These are phyloP conservation scores for Tenthredo notha DNA, from an alignment of 2,888 invertebrate species.

Conservation along the genomic window DNA sequence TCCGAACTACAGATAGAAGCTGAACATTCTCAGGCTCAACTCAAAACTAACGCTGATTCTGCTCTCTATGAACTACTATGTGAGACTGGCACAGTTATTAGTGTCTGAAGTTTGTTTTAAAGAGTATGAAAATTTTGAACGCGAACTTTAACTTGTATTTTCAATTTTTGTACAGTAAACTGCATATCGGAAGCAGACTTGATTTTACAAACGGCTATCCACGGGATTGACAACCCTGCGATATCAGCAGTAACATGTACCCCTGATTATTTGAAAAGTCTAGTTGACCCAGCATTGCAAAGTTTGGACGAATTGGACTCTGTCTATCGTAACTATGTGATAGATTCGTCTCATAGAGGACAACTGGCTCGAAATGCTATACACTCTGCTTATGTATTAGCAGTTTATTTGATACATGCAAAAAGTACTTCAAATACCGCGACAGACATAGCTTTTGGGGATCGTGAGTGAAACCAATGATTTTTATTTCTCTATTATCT, in stretches of 20 bases:
- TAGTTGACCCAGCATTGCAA: constrained; percentile 78
- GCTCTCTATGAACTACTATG: constrained; percentile 72
- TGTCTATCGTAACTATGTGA: constrained; percentile 69
- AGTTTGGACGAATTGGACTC: constrained; percentile 72
- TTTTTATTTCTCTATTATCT: neutral
- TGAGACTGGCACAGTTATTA: constrained; percentile 62
- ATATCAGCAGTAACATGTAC: constrained; percentile 84
- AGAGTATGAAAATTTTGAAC: neutral
- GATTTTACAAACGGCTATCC: constrained; percentile 80
- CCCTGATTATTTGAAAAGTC: constrained; percentile 81
- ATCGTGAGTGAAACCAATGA: constrained; percentile 79
- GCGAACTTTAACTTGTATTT: constrained; percentile 68
- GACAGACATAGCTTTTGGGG: constrained; percentile 84
- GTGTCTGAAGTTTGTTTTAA: neutral
- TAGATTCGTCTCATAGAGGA: constrained; percentile 73
- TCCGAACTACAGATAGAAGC: constrained; percentile 79
- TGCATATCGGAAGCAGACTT: constrained; percentile 78
- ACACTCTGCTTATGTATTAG: constrained; percentile 81
- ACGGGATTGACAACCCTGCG: constrained; percentile 85
- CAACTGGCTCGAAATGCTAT: constrained; percentile 78
- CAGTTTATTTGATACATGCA: constrained; percentile 85
- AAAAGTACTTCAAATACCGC: constrained; percentile 89
- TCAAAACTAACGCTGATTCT: constrained; percentile 70
- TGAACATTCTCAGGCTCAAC: constrained; percentile 68
- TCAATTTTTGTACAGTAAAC: constrained; percentile 71